Conservation (phyloP, 2,888 invertebrate species). For the Carabus problematicus region DNA sequence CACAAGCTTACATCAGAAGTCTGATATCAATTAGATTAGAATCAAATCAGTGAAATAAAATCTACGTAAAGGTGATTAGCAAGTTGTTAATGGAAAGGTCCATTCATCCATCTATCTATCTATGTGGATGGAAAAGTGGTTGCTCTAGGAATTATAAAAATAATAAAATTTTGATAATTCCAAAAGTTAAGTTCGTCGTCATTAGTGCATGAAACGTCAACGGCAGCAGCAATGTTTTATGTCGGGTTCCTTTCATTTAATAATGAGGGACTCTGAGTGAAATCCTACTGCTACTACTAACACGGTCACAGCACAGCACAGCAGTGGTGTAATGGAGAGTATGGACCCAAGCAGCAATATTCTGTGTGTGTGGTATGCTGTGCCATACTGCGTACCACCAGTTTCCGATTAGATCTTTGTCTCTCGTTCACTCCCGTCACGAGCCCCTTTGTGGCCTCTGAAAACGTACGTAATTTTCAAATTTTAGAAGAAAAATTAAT, state of each 20-base stretch:
- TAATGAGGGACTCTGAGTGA: slow-evolving; percentile 36
- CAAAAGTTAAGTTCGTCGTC: slow-evolving; percentile 26
- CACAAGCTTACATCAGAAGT: too few species aligned
- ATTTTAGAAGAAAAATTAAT: slow-evolving; percentile 24
- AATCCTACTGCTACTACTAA: slow-evolving; percentile 15
- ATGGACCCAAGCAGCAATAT: slow-evolving; percentile 8
- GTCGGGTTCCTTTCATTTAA: slow-evolving; percentile 39
- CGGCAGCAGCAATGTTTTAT: slow-evolving; percentile 30
- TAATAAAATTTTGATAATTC: slow-evolving; percentile 23
- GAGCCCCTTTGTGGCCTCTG: slow-evolving; percentile 32
- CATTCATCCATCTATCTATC: too few species aligned
- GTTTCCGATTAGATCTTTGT: slow-evolving; percentile 35
- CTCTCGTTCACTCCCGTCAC: slow-evolving; percentile 15
- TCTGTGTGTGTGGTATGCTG: too few species aligned
- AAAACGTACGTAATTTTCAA: slow-evolving; percentile 35
- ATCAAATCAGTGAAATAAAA: too few species aligned
- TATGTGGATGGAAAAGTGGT: neutral
- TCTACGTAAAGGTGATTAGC: too few species aligned
- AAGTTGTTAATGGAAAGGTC: too few species aligned
- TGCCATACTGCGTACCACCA: neutral
- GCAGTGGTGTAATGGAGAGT: neutral
- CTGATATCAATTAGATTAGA: too few species aligned
- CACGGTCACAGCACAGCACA: neutral
- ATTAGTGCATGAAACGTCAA: slow-evolving; percentile 39
- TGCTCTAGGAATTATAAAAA: slow-evolving; percentile 22